phyloP scores from a whole-genome alignment of 2,888 invertebrate species.

The Trichacis sp. region DNA sequence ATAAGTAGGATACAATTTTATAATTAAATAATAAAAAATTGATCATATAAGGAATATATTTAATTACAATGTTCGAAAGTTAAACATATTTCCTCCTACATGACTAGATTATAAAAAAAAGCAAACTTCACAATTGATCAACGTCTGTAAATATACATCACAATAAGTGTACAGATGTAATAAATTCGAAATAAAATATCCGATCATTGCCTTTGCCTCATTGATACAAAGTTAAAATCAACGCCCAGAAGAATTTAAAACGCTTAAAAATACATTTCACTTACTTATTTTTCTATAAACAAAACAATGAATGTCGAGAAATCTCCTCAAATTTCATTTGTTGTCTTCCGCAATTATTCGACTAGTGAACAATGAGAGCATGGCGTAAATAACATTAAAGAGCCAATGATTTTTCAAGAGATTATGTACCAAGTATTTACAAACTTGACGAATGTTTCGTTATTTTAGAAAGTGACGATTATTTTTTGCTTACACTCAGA shows the following conservation, averaged over 20 bases:
- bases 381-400: background rate
- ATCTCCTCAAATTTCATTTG: too few relatives aligned
- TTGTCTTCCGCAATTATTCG: background rate
- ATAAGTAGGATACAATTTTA: too few relatives aligned
- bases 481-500: too few relatives aligned
- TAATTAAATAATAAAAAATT: too few relatives aligned
- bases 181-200: slow-evolving; percentile 43
- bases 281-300: too few relatives aligned
- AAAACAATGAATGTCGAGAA: too few relatives aligned
- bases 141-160: slow-evolving; percentile 54
- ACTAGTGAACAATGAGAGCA: slow-evolving; percentile 3
- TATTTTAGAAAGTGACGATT: slow-evolving; percentile 33
- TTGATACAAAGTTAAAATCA: slow-evolving; percentile 7
- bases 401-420: background rate
- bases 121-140: slow-evolving; percentile 55
- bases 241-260: background rate
- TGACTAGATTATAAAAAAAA: slow-evolving; percentile 67
- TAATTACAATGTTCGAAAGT: slow-evolving; percentile 57
- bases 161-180: slow-evolving; percentile 45
- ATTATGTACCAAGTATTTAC: background rate
- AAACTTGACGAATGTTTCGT: background rate
- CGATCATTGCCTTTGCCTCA: slow-evolving; percentile 30
- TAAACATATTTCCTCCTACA: slow-evolving; percentile 60
- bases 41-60: slow-evolving; percentile 54
- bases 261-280: slow-evolving; percentile 2